These are phyloP conservation scores for Denticeps clupeoides DNA, from an alignment of 2,797 vertebrate species.

Conservation along the genomic window DNA sequence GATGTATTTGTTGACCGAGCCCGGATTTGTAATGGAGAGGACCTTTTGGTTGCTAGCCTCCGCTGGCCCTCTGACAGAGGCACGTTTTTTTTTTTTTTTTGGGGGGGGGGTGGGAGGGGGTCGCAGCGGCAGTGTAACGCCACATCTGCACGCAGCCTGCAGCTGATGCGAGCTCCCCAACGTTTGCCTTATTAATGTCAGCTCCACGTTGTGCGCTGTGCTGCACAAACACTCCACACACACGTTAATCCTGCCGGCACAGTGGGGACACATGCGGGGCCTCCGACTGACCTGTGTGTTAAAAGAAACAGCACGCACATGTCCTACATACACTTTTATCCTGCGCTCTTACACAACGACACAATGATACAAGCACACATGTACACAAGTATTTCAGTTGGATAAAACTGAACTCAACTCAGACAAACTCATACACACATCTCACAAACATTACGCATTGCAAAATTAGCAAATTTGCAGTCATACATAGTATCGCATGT, in stretches of 20 bases:
- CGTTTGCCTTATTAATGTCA: constrained; percentile 64
- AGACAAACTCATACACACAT: too few species aligned
- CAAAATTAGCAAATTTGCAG: too few species aligned
- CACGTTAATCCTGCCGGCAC: constrained; percentile 58
- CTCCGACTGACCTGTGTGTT: constrained; percentile 53
- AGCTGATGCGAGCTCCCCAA: constrained; percentile 51
- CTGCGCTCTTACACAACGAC: too few species aligned
- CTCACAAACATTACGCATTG: too few species aligned
- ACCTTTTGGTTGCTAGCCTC: not conserved
- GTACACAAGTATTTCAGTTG: too few species aligned
- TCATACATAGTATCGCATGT: too few species aligned
- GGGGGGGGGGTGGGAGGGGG: not conserved
- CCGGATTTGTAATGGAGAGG: not conserved
- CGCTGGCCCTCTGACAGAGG: not conserved
- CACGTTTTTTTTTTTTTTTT: too few species aligned
- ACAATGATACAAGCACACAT: too few species aligned
- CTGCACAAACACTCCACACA: constrained; percentile 59
- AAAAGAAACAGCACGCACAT: too few species aligned
- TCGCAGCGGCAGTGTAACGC: not conserved
- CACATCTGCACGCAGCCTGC: constrained; percentile 54
- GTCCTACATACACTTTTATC: too few species aligned
- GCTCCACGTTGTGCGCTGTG: constrained; percentile 46
- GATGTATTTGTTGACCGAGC: not conserved
- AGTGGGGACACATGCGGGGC: constrained; percentile 41
- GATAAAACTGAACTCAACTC: too few species aligned